Evolutionary conservation across 1,140 invertebrate genomes (phyloP), one percentile per base, ranked within the genome.

Genomic region (Drosophila melanogaster): DNA sequence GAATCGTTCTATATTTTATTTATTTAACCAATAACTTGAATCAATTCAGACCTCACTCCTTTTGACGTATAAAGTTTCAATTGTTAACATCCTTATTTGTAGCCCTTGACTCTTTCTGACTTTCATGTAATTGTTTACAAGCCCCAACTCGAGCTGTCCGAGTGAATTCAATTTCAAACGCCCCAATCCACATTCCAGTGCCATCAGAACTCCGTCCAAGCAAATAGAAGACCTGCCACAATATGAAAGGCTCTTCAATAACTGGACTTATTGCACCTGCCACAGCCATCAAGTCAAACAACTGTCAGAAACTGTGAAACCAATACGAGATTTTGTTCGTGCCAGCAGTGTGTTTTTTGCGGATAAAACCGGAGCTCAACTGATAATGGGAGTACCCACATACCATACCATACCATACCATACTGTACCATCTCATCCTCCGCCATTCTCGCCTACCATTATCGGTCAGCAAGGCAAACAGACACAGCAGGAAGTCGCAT

Each of bases 271-370:
- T 71, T 71, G 67, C 67, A 71, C 67, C 67, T 71, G 65, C 66
- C 66, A 69, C 24, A 71, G 47, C 54, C 49, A 73, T 74, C 62
- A 81, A 80, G 61, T 80, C 77, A 75, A 79, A 79, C 77, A 79
- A 78, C 59, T 79, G 75, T 83, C 75, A 50, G 72, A 64, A 83
- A 83, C 79, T 83, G 57, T 64, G 64, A 65, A 83, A 78, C 55
- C 61, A 83, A 77, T 73, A 77, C 70, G 75, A 74, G 76, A 72
- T 58, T 51, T 67, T 47, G 30, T 58, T 41, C 61, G 53, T 65
- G 49, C 41, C 15, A 15, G 38, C 15, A 15, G 38, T 54, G 14
- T 41, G 17, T 4, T 14, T 37, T 24, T 19, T 53, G 26, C 40
- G 66, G 64, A 56, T 70, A 67, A 67, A 65, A 14, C 64, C 64